phyloP scores from a whole-genome alignment of 2,797 vertebrate genomes.

The Chelon labrosus region DNA sequence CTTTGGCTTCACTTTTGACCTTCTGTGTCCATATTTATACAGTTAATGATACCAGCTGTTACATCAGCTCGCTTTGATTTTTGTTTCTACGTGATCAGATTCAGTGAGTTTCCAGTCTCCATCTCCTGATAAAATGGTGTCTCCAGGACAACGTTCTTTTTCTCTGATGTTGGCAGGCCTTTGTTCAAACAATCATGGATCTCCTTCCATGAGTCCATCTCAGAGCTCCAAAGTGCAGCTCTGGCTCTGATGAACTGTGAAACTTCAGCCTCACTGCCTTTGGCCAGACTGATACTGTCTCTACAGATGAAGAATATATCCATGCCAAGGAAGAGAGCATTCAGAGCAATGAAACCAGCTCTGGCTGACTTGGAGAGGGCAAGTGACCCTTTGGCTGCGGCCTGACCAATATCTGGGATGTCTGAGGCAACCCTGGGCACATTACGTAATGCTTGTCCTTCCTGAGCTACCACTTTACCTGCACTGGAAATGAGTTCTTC shows the following conservation, averaged over 20 bases:
- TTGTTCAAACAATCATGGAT: slow-evolving; percentile 58
- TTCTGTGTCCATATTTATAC: too few species aligned
- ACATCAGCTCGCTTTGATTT: too few species aligned
- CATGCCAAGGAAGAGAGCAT: slow-evolving; percentile 78
- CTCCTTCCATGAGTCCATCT: slow-evolving; percentile 75
- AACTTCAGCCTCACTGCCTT: slow-evolving; percentile 68
- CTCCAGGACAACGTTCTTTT: slow-evolving; percentile 56
- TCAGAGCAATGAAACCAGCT: slow-evolving; percentile 66
- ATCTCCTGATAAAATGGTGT: slow-evolving; percentile 49
- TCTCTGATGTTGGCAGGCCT: slow-evolving; percentile 46
- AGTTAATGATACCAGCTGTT: too few species aligned
- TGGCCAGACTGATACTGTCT: slow-evolving; percentile 77
- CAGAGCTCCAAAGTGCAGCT: slow-evolving; percentile 72
- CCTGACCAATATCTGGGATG: slow-evolving; percentile 76
- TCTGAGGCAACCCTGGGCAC: slow-evolving; percentile 70
- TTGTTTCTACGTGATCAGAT: too few species aligned
- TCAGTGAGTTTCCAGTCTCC: neutral
- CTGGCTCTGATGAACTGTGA: slow-evolving; percentile 78
- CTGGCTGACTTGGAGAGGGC: slow-evolving; percentile 64
- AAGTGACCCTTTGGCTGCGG: slow-evolving; percentile 65
- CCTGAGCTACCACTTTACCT: slow-evolving; percentile 50
- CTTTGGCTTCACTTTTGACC: too few species aligned
- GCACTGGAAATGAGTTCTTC: slow-evolving; percentile 43
- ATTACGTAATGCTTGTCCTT: slow-evolving; percentile 58
- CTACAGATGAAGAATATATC: slow-evolving; percentile 81